Conservation (phyloP, 2,113 vertebrate species). For the Polypterus senegalus region DNA sequence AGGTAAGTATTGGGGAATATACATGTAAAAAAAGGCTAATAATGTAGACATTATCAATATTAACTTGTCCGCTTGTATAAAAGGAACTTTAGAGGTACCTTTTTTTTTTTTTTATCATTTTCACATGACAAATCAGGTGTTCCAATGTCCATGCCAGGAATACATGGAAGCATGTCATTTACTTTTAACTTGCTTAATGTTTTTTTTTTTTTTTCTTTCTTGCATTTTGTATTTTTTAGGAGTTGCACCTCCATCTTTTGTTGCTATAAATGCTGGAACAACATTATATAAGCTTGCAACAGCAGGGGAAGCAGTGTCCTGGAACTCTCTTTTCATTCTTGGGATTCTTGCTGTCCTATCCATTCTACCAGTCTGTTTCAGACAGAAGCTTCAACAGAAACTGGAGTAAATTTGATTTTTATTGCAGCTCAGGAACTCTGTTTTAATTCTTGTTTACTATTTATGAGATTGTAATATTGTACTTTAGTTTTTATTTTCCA, state of each 20-base stretch:
- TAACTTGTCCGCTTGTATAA: too few relatives aligned
- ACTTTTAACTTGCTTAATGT: neutral
- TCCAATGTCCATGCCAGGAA: too few relatives aligned
- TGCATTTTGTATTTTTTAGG: slow-evolving; percentile 43
- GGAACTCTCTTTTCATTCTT: slow-evolving; percentile 86
- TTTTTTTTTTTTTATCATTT: too few relatives aligned
- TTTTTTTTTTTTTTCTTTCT: slow-evolving; percentile 7
- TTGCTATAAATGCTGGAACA: slow-evolving; percentile 94
- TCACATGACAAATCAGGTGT: too few relatives aligned
- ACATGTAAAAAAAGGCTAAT: too few relatives aligned
- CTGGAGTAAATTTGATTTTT: slow-evolving; percentile 55
- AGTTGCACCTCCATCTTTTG: slow-evolving; percentile 91
- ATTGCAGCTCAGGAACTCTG: neutral
- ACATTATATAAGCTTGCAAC: slow-evolving; percentile 94
- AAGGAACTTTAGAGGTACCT: too few relatives aligned
- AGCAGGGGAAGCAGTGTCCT: slow-evolving; percentile 93
- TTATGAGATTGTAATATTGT: neutral
- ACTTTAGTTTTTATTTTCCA: neutral
- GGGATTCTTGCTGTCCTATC: slow-evolving; percentile 82
- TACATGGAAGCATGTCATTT: neutral
- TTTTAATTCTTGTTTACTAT: neutral
- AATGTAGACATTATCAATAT: too few relatives aligned
- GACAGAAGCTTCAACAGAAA: slow-evolving; percentile 88
- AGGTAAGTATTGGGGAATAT: too few relatives aligned
- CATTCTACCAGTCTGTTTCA: slow-evolving; percentile 84